Base-by-base conservation (phyloP, 1,140 invertebrate genomes). In the Platorchestia sp. region DNA sequence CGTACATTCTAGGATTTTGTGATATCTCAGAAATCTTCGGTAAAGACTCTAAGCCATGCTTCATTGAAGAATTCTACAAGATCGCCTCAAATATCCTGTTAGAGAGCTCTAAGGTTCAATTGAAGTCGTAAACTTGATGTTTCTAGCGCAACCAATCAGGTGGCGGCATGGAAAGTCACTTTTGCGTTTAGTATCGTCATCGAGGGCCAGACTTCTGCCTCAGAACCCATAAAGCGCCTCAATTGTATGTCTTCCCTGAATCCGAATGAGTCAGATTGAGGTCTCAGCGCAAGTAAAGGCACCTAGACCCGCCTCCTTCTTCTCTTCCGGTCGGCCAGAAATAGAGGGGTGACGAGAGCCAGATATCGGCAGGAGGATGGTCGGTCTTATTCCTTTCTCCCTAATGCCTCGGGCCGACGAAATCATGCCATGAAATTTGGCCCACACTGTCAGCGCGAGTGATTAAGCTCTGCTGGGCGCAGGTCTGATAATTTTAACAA, bases 201-300 rank as follows among this genome's bases (percentile, higher is more conserved):
- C 87, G 87, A 44, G 87, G 19, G 41, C 87, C 27, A 14, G 44
- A 42, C 19, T 42, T 90, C 87, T 27, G 87, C 19, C 87, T 42
- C 27, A 6, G 41, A 44, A 90, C 87, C 87, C 87, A 90, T 90
- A 90, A 90, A 90, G 41, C 87, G 7, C 44, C 87, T 90, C 87
- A 90, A 90, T 90, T 90, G 87, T 90, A 90, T 3, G 41, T 90
- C 41, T 90, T 90, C 44, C 87, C 87, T 90, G 87, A 90, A 90
- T 90, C 87, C 87, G 87, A 90, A 90, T 90, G 87, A 90, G 87
- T 90, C 87, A 90, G 44, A 90, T 90, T 45, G 87, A 41, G 87
- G 44, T 36, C 36, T 75, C 87, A 42, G 41, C 87, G 41, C 41
- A 90, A 90, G 87, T 42, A 90, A 90, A 90, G 87, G 87, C 41